Base-by-base conservation (phyloP, 2,113 vertebrate species). In the Condylura cristata region DNA sequence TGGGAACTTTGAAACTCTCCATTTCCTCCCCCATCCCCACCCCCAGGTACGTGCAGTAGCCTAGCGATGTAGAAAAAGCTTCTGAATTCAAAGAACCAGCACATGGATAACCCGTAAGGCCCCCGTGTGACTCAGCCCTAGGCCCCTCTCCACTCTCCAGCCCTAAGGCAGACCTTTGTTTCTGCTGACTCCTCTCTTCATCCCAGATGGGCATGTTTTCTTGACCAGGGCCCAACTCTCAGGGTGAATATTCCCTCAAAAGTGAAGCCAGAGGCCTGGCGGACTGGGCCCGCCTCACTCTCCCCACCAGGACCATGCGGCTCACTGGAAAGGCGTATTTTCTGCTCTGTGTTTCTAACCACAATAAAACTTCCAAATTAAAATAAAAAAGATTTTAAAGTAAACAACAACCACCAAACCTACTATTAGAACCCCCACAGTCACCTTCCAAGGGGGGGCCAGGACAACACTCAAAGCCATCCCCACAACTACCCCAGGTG, bases 401-500 rank as follows among this genome's bases (percentile, higher is more conserved):
- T 30, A 30, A 61, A 56, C 1, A 61, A 3, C 24, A 1, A 61
- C 8, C 2, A 11, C 60, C 74, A 32, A 34, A 2, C 80, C 0
- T 58, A 4, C 63, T 12, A 1, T 44, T 34, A 95, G 82, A 86
- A 90, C 92, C 44, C 93, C 93, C 89, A 65, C 13, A 71, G 90
- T 95, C 84, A 83, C 91, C 86, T 90, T 90, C 61, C n/a, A n/a
- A n/a, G n/a, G n/a, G n/a, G n/a, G n/a, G n/a, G n/a, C n/a, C n/a
- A n/a, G 22, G 41, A 37, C 82, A 95, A 94, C 95, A 94, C 97
- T 96, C 95, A 95, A 63, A 78, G 44, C n/a, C 26, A 91, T 24
- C 71, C 95, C 92, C 92, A 58, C 86, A 81, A 95, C 94, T 95
- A 94, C 86, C 90, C 94, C 94, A 63, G 12, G 5, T 87, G 39